Conservation (phyloP, 2,888 invertebrate species). For the Monopis laevigella region DNA sequence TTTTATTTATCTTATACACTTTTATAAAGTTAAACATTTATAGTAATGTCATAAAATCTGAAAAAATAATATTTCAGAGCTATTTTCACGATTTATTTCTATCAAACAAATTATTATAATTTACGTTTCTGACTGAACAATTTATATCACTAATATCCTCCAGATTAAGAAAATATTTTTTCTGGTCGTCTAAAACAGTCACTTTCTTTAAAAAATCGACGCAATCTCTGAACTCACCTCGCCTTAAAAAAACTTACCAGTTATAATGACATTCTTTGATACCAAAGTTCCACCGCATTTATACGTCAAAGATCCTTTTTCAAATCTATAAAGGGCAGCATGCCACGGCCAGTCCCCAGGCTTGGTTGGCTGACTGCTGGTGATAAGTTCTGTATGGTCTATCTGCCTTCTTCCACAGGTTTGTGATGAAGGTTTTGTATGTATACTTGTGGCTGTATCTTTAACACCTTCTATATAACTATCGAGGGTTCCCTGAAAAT, state of each 20-base stretch:
- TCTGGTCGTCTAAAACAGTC: too few relatives aligned
- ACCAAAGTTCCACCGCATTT: constrained; percentile 45
- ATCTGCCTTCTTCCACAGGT: constrained; percentile 35
- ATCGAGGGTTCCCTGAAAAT: constrained; percentile 8
- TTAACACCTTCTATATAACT: constrained; percentile 6
- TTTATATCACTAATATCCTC: too few relatives aligned
- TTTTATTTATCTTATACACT: too few relatives aligned
- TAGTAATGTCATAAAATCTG: too few relatives aligned
- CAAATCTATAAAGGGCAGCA: constrained; percentile 32
- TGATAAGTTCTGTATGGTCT: constrained; percentile 33
- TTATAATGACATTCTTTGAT: constrained; percentile 32
- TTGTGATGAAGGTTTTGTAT: neutral
- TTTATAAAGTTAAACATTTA: too few relatives aligned
- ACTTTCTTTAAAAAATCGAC: too few relatives aligned
- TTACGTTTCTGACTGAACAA: too few relatives aligned
- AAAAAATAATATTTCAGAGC: too few relatives aligned
- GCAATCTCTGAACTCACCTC: too few relatives aligned
- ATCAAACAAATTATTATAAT: too few relatives aligned
- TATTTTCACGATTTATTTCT: too few relatives aligned
- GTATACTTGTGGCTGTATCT: constrained; percentile 22
- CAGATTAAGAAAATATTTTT: too few relatives aligned
- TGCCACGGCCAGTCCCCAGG: constrained; percentile 55
- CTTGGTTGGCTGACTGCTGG: constrained; percentile 32
- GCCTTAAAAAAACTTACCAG: constrained; percentile 37
- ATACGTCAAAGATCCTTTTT: constrained; percentile 26